Evolutionary conservation across 2,888 invertebrate genomes (phyloP).

Genomic region (Leptopilina myrica): DNA sequence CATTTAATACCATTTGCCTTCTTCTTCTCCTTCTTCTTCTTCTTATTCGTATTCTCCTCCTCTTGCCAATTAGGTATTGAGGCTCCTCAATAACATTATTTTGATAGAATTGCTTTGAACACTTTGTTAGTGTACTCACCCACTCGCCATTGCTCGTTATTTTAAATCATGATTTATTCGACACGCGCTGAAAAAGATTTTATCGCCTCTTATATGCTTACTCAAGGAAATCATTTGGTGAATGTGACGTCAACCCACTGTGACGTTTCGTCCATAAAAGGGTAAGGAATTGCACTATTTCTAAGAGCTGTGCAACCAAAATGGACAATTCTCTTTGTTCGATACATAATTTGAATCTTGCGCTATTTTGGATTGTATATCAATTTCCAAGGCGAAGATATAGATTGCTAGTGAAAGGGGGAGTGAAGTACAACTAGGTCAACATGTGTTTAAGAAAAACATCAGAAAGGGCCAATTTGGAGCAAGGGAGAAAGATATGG

Average conservation of each 20-base stretch:
- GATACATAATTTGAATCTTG: background rate
- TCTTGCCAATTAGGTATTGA: slow-evolving; percentile 6
- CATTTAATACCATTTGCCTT: slow-evolving; percentile 24
- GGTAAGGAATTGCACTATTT: slow-evolving; percentile 18
- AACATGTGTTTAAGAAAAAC: slow-evolving; percentile 36
- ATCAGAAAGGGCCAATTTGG: slow-evolving; percentile 20
- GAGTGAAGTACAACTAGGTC: slow-evolving; percentile 16
- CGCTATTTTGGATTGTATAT: background rate
- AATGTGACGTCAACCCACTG: slow-evolving; percentile 10
- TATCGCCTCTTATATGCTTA: slow-evolving; percentile 18
- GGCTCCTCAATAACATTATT: slow-evolving; percentile 31
- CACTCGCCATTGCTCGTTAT: slow-evolving; percentile 28
- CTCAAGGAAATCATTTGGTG: slow-evolving; percentile 19
- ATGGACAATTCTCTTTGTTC: background rate
- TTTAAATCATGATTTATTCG: slow-evolving; percentile 39
- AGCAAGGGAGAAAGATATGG: background rate
- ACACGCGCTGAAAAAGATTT: slow-evolving; percentile 26
- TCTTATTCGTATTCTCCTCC: slow-evolving; percentile 1
- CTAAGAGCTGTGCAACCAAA: background rate
- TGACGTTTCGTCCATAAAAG: slow-evolving; percentile 1
- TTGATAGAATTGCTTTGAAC: slow-evolving; percentile 26
- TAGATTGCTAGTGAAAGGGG: slow-evolving; percentile 1
- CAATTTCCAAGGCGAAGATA: background rate
- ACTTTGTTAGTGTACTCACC: slow-evolving; percentile 30
- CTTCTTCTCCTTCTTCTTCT: slow-evolving; percentile 1